Percentiles rank a stretch among this genome's conserved stretches.
These are phyloP conservation scores for Chrysopa pallens DNA, from an alignment of 1,140 invertebrate genomes.

Conservation along the genomic window DNA sequence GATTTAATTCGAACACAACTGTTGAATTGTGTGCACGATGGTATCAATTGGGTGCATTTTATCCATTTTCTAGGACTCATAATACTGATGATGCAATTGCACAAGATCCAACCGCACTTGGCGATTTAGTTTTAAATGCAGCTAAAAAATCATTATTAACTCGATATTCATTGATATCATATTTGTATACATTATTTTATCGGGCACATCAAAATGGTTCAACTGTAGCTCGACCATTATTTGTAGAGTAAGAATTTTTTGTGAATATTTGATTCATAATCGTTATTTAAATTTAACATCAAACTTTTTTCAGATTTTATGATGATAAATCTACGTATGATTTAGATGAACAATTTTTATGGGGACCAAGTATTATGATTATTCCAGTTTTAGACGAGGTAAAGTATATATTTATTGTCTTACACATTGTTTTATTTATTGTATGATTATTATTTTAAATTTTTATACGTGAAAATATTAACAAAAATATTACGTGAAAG, in stretches of 20 bases:
- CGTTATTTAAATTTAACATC: not conserved
- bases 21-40: slow-evolving; percentile 54
- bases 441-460: slow-evolving; percentile 3
- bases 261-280: not conserved
- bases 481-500: too few species aligned
- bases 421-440: too few species aligned
- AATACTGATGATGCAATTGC: slow-evolving; percentile 54
- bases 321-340: slow-evolving; percentile 43
- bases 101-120: slow-evolving; percentile 61
- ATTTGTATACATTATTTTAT: slow-evolving; percentile 68
- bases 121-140: slow-evolving; percentile 41
- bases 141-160: slow-evolving; percentile 39
- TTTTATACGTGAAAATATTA: too few species aligned
- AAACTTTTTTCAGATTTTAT: slow-evolving; percentile 35
- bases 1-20: slow-evolving; percentile 64
- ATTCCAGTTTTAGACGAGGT: slow-evolving; percentile 52
- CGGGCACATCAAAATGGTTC: slow-evolving; percentile 47
- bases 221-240: slow-evolving; percentile 59
- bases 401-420: too few species aligned
- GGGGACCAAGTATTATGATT: slow-evolving; percentile 58
- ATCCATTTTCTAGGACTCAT: slow-evolving; percentile 75
- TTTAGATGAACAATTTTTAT: slow-evolving; percentile 66
- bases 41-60: slow-evolving; percentile 73
- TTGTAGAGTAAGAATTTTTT: slow-evolving; percentile 48
- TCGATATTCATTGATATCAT: slow-evolving; percentile 61